Base-by-base conservation (phyloP, 2,113 vertebrate species). In the Arothron firmamentum region DNA sequence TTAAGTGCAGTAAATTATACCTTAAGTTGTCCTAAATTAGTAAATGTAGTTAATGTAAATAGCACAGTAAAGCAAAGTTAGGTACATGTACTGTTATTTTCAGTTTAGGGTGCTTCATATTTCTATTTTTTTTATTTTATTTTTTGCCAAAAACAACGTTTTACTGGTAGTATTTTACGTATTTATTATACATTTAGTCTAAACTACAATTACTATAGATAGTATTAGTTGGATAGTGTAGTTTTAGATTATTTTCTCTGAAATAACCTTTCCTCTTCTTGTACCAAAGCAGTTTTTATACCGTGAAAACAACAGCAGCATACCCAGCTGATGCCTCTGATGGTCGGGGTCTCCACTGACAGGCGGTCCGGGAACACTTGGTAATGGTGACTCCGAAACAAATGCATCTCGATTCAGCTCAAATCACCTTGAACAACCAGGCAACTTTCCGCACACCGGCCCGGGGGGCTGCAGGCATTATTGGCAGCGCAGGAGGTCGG, bases 271-370 rank as follows among this genome's bases (percentile, higher is more conserved):
- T 38, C 34, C 34, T 38, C 45, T 48, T 51, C 13, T 23, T 19
- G 11, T 6, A 51, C 5, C 10, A 3, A 3, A 2, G 18, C 8
- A 18, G 47, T 49, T 19, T 19, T 14, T 2, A 42, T 7, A 18
- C 21, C 1, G 34, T n/a, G 14, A 13, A 45, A 5, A 11, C 9
- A 3, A 62, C 55, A 47, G 58, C 55, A 31, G 56, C 88, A 74
- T 90, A 94, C 94, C 95, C 95, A 96, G 67, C 93, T 93, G 79
- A 97, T 92, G 31, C 94, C 94, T 78, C 91, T 90, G 71, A 96
- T 91, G 56, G 74, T 71, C 79, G 87, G 74, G 41, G 89, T 82
- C 5, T 87, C 87, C 72, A 64, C 78, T 14, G 85, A 79, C 64
- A 51, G 83, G 7, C 88, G 90, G 62, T 92, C 88, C 12, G 94